Evolutionary conservation across 2,888 invertebrate species (phyloP).

Genomic region (Lasioglossum calceatum): DNA sequence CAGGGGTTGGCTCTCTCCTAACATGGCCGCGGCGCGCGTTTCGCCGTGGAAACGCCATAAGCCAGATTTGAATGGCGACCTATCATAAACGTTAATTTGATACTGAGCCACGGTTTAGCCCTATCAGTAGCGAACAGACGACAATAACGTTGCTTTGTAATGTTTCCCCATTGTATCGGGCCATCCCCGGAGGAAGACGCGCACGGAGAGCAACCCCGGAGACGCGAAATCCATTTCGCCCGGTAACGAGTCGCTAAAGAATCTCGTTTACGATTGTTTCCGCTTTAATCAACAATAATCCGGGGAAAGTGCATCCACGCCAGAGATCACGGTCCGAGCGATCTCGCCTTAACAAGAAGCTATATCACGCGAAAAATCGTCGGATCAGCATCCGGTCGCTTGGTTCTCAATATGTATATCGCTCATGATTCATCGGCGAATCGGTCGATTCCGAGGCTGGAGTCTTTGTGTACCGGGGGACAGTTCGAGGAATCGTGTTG

Average conservation of each 20-base stretch:
- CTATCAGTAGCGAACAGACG: constrained; percentile 71
- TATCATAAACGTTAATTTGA: constrained; percentile 73
- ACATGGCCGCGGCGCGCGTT: constrained; percentile 15
- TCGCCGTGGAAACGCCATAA: constrained; percentile 50
- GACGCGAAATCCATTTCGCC: constrained; percentile 23
- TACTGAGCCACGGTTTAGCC: constrained; percentile 72
- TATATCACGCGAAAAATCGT: not conserved
- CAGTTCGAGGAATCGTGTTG: not conserved
- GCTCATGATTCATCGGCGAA: not conserved
- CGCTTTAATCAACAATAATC: constrained; percentile 27
- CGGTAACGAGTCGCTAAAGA: constrained; percentile 28
- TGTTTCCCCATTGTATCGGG: constrained; percentile 63
- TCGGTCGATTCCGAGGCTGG: not conserved
- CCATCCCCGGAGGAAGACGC: constrained; percentile 52
- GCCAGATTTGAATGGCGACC: constrained; percentile 68
- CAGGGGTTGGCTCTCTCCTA: constrained; percentile 18
- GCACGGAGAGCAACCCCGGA: not conserved
- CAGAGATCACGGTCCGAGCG: not conserved
- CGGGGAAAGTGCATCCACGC: not conserved
- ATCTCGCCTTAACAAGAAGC: not conserved
- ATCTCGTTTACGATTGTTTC: constrained; percentile 47
- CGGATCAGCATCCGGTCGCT: not conserved
- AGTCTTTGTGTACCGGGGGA: not conserved
- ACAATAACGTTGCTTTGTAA: constrained; percentile 67
- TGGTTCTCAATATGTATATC: not conserved